Conservation (phyloP, 2,888 invertebrate species). For the Limnephilus rhombicus region DNA sequence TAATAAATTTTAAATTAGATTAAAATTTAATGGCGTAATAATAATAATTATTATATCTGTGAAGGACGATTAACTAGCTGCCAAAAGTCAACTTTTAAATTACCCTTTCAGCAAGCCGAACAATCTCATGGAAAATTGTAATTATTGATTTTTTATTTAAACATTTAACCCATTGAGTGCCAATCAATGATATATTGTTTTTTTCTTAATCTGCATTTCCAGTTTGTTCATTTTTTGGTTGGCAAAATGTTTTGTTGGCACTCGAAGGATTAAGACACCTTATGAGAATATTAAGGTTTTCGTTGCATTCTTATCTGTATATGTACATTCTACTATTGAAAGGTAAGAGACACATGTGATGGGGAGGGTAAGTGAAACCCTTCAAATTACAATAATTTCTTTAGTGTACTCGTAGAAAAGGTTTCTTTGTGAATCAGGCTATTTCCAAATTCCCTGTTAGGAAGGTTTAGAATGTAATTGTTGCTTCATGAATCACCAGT, state of each 20-base stretch:
- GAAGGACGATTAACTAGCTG: conserved; percentile 28
- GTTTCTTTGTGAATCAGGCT: not conserved
- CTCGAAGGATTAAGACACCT: not conserved
- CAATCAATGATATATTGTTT: not conserved
- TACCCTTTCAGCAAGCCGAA: conserved; percentile 10
- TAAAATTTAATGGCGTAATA: not conserved
- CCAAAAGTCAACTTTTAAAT: conserved; percentile 1
- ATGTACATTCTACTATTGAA: not conserved
- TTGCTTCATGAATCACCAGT: not conserved
- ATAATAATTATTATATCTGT: not conserved
- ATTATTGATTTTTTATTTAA: conserved; percentile 33
- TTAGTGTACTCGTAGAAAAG: not conserved
- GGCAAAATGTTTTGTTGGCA: not conserved
- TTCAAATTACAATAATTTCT: conserved; percentile 2
- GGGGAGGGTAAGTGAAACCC: not conserved
- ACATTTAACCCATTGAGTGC: conserved; percentile 2
- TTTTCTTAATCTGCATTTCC: not conserved
- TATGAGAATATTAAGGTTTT: not conserved
- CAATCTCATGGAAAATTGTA: conserved; percentile 38
- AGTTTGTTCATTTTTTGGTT: not conserved
- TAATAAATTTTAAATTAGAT: not conserved
- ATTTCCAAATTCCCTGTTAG: not conserved
- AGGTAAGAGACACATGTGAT: not conserved
- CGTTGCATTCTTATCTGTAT: not conserved
- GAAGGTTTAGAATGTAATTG: not conserved